A percentile compares a stretch with the other conserved stretches of the same genome.
phyloP scores from a whole-genome alignment of 2,113 vertebrate genomes.

The Eurystomus gularis region DNA sequence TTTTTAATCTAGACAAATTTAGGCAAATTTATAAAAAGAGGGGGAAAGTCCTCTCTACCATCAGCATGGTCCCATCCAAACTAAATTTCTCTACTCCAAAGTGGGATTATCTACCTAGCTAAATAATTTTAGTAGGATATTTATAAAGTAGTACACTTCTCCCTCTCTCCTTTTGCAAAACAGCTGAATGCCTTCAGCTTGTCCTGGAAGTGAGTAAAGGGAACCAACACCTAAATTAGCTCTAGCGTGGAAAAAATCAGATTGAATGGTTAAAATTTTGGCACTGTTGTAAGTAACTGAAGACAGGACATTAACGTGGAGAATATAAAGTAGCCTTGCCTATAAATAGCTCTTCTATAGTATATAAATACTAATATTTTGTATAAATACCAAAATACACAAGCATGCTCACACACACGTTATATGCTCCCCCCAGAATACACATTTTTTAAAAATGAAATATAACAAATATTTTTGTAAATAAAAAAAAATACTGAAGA shows the following conservation, averaged over 20 bases:
- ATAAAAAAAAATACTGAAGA: background rate
- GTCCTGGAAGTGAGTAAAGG: background rate
- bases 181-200: background rate
- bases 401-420: background rate
- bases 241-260: background rate
- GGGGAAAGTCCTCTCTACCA: background rate
- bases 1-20: background rate
- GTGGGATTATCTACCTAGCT: background rate
- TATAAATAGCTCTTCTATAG: background rate
- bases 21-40: background rate
- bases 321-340: background rate
- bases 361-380: background rate
- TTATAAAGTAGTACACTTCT: background rate
- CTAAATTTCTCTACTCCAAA: background rate
- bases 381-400: background rate
- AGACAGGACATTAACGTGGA: background rate
- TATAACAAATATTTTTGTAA: background rate
- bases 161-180: background rate
- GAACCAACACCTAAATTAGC: background rate
- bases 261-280: background rate
- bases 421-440: rapidly evolving
- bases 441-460: background rate
- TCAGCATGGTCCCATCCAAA: background rate
- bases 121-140: background rate
- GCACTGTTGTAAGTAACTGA: background rate